Conservation (phyloP, 2,888 invertebrate species). For the Argyra leucocephala region DNA sequence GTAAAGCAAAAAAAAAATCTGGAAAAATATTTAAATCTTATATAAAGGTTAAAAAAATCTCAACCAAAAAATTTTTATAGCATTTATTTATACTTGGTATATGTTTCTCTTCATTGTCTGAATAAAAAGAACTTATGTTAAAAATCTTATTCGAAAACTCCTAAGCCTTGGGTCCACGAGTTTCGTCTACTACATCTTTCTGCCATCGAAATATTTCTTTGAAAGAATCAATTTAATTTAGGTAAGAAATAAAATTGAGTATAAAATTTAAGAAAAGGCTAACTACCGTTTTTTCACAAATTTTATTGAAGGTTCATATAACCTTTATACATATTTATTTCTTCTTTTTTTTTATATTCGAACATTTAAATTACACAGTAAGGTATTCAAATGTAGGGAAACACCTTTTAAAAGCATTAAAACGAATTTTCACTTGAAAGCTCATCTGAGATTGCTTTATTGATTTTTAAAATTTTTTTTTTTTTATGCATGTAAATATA, state of each 20-base stretch:
- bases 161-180: background rate
- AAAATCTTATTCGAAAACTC: background rate
- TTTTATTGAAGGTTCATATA: no score
- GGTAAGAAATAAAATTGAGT: background rate
- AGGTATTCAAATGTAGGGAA: background rate
- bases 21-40: background rate
- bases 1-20: background rate
- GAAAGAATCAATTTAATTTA: background rate
- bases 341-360: background rate
- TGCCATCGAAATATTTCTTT: background rate
- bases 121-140: no score
- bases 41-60: background rate
- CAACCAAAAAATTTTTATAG: conserved; percentile 5
- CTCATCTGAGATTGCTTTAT: background rate
- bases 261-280: background rate
- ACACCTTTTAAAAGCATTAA: background rate
- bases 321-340: no score
- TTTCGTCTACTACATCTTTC: background rate
- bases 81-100: background rate
- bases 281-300: no score
- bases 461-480: background rate
- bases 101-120: background rate
- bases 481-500: background rate
- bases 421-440: background rate
- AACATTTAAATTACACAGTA: background rate